Percentiles rank a stretch among this genome's conserved stretches.
These are phyloP conservation scores for Eupithecia centaureata DNA, from an alignment of 2,888 invertebrate genomes.

Conservation along the genomic window DNA sequence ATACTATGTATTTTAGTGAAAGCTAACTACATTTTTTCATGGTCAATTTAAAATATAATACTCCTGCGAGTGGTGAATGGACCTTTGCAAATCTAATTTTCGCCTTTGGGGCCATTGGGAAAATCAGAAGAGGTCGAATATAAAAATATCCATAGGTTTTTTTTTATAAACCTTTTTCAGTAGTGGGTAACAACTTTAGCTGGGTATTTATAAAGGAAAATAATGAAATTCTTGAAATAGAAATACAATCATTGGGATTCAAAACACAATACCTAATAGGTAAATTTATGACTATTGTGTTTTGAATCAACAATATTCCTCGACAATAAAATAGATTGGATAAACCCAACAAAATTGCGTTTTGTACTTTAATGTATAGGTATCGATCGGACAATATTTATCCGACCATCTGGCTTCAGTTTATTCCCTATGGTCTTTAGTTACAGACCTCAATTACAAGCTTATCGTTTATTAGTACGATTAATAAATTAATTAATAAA, in stretches of 20 bases:
- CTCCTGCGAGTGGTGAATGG: conserved; percentile 70
- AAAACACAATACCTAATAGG: background rate
- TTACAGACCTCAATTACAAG: background rate
- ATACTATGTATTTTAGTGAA: conserved; percentile 22
- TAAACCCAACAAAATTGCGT: conserved; percentile 1
- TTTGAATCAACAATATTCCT: background rate
- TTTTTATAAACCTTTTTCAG: background rate
- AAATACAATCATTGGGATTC: background rate
- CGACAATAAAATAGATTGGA: background rate
- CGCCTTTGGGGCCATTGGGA: conserved; percentile 51
- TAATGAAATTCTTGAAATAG: background rate
- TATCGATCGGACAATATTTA: background rate
- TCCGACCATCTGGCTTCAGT: conserved; percentile 5
- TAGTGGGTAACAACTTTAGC: background rate
- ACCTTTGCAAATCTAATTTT: conserved; percentile 76
- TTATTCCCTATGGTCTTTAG: background rate
- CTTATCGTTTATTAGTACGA: conserved; percentile 6
- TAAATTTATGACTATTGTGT: no score
- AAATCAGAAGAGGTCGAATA: background rate
- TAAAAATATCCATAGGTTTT: background rate
- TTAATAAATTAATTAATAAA: conserved; percentile 10
- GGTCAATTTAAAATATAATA: conserved; percentile 82
- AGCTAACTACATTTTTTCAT: conserved; percentile 66
- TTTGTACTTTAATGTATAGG: no score
- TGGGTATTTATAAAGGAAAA: background rate